Conservation (phyloP, 2,797 vertebrate species). For the Pseudomugil gertrudae region DNA sequence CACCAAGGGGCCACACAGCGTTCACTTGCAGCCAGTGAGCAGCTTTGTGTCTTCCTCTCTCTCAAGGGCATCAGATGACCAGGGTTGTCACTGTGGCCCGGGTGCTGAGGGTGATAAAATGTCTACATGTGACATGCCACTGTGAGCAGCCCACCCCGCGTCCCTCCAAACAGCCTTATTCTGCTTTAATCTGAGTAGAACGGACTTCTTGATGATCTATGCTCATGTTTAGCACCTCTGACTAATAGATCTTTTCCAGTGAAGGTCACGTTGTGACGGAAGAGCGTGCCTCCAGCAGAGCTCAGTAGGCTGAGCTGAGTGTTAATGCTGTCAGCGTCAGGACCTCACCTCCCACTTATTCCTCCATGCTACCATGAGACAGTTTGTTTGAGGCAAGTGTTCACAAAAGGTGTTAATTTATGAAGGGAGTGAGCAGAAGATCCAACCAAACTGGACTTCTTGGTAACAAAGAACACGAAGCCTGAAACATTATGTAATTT, state of each 20-base stretch:
- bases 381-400: conserved; percentile 26
- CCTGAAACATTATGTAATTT: background rate
- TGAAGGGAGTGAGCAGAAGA: conserved; percentile 5
- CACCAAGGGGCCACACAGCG: conserved; percentile 21
- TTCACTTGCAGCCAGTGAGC: conserved; percentile 51
- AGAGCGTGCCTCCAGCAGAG: conserved; percentile 42
- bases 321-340: conserved; percentile 29
- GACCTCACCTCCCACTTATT: conserved; percentile 45
- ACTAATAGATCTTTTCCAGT: conserved; percentile 55
- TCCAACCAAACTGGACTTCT: background rate
- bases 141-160: conserved; percentile 5
- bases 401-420: conserved; percentile 16
- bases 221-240: conserved; percentile 52
- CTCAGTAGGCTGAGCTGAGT: conserved; percentile 39
- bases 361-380: conserved; percentile 29
- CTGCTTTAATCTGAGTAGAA: conserved; percentile 44
- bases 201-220: conserved; percentile 43
- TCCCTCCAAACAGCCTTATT: conserved; percentile 4
- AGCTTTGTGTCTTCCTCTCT: conserved; percentile 41
- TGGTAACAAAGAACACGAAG: background rate
- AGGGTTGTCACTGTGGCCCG: conserved; percentile 42
- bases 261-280: conserved; percentile 67
- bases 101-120: conserved; percentile 56
- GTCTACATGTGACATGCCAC: conserved; percentile 51
- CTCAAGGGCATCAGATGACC: conserved; percentile 72